Evolutionary conservation across 2,888 invertebrate species (phyloP).

Genomic region (Lucinisca nassula): DNA sequence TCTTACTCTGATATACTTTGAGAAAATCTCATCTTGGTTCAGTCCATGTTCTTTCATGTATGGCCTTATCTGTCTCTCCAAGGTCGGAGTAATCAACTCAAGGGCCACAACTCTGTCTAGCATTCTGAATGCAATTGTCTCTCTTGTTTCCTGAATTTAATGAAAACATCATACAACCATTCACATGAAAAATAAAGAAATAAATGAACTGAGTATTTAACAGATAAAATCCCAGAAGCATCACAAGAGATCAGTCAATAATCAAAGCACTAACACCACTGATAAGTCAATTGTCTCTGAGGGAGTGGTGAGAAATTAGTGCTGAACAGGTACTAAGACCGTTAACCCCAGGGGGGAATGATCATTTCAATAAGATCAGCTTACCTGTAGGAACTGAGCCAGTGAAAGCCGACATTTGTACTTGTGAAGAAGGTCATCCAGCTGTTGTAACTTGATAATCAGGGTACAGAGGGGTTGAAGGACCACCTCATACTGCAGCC

Average conservation of each 20-base stretch:
- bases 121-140: constrained; percentile 85
- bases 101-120: constrained; percentile 85
- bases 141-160: constrained; percentile 85
- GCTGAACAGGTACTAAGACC: too few species aligned
- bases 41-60: constrained; percentile 85
- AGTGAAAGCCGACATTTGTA: constrained; percentile 81
- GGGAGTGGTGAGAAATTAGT: too few species aligned
- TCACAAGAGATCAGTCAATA: too few species aligned
- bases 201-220: too few species aligned
- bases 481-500: constrained; percentile 57
- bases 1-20: constrained; percentile 84
- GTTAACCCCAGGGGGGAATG: too few species aligned
- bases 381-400: constrained; percentile 81
- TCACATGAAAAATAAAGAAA: too few species aligned
- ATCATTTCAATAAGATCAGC: too few species aligned
- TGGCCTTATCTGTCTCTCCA: constrained; percentile 82
- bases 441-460: constrained; percentile 75
- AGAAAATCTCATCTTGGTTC: constrained; percentile 83
- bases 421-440: constrained; percentile 77
- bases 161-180: too few species aligned
- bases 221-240: too few species aligned
- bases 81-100: constrained; percentile 80
- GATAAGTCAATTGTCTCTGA: too few species aligned
- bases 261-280: too few species aligned
- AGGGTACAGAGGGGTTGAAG: constrained; percentile 72